phyloP scores from a whole-genome alignment of 2,888 invertebrate species.

The Eupithecia exiguata region DNA sequence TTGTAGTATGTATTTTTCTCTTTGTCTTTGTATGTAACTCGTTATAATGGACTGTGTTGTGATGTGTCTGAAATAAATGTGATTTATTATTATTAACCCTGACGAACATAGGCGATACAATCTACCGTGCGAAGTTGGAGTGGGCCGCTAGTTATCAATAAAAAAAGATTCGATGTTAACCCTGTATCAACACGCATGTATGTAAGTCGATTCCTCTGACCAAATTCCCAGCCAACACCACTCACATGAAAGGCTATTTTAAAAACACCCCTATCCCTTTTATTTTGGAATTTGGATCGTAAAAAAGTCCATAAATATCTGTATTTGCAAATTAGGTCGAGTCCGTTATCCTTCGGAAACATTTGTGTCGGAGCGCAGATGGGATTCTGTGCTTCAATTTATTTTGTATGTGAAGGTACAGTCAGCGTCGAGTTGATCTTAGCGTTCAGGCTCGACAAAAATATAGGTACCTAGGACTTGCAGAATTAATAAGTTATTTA shows the following conservation, averaged over 20 bases:
- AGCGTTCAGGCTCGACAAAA: neutral
- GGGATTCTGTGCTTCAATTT: conserved; percentile 11
- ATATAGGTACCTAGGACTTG: neutral
- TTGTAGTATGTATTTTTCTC: no score
- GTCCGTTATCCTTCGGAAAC: conserved; percentile 23
- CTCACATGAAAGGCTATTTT: neutral
- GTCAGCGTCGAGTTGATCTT: neutral
- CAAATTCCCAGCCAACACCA: neutral
- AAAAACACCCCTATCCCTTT: conserved; percentile 28
- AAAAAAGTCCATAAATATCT: conserved; percentile 40
- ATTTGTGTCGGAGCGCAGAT: conserved; percentile 22
- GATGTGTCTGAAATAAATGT: no score
- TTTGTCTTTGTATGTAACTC: no score
- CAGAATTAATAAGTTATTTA: no score
- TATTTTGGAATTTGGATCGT: conserved; percentile 37
- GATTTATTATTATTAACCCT: no score
- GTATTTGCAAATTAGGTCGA: conserved; percentile 31
- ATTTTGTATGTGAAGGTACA: conserved; percentile 7
- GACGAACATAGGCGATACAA: no score
- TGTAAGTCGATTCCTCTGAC: neutral
- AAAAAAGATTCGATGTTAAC: no score
- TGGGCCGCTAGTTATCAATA: no score
- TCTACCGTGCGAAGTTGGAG: no score
- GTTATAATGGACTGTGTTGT: no score
- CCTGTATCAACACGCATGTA: no score